Evolutionary conservation across 2,113 vertebrate species (phyloP), one percentile per base, ranked within the genome.

Genomic region (Erinaceus europaeus): DNA sequence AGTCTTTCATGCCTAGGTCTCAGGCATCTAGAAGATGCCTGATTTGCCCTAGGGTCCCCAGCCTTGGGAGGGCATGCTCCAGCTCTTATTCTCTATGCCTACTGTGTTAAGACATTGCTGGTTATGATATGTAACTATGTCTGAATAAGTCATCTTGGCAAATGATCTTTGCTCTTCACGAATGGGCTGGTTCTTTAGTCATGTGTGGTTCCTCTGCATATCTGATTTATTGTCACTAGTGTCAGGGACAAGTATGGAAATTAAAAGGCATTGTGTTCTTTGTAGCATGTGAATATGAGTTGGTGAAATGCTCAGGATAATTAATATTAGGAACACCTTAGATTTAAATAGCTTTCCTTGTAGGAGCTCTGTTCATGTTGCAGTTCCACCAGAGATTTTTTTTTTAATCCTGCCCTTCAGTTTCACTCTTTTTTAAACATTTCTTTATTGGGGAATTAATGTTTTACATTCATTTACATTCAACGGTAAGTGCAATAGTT

Each of bases 261-360:
- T 93, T 74, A 93, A 94, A 95, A 93, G 90, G 82, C 62, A 18
- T 48, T 79, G 73, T 89, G 84, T 88, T 94, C 84, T 91, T 94
- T 88, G 85, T 92, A 86, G 85, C 82, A 73, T 85, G 88, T 85
- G 65, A 92, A 59, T 89, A 69, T 46, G 90, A 90, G 84, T 50
- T 65, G 67, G 34, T 48, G 82, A 93, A 85, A 55, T 78, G 65
- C 53, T 61, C 52, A 53, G 74, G 77, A 73, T 90, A 90, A 93
- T 93, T 94, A 85, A 92, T 92, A 89, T 86, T 38, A 94, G 89
- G 65, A 62, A 25, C 48, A 69, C 61, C 67, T 87, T 34, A 52
- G 85, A 82, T 87, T 77, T 86, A 90, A 89, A 84, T 74, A 80
- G 88, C 78, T 89, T 76, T 77, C 65, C 77, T 85, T 74, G 1